Conservation (phyloP, 2,113 vertebrate species). For the Fregata magnificens region DNA sequence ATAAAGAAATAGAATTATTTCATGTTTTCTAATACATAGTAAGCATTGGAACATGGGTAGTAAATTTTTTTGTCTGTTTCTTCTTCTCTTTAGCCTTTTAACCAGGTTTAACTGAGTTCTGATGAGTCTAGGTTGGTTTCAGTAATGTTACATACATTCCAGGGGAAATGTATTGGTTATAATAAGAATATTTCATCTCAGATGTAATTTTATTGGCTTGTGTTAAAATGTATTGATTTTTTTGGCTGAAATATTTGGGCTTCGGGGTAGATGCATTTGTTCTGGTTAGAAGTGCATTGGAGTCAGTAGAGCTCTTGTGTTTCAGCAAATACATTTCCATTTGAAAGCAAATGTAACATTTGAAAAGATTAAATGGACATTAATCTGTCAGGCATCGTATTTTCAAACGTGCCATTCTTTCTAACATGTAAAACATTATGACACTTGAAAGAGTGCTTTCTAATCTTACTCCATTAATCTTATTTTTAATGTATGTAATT, state of each 20-base stretch:
- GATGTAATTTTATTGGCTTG: constrained; percentile 48
- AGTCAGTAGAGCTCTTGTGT: neutral
- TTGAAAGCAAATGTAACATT: neutral
- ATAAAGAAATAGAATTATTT: neutral
- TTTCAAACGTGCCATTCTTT: neutral
- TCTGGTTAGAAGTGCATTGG: neutral
- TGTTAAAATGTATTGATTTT: constrained; percentile 52
- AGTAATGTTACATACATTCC: neutral
- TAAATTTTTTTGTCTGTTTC: neutral
- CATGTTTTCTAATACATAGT: neutral
- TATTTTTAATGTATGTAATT: neutral
- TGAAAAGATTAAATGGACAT: neutral
- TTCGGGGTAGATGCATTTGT: neutral
- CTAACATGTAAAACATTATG: neutral
- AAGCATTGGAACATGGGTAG: neutral
- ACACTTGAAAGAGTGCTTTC: neutral
- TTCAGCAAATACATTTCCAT: neutral
- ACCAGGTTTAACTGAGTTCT: neutral
- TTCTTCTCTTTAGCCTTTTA: neutral
- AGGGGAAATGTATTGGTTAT: neutral
- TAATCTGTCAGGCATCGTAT: neutral
- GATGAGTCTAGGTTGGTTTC: neutral
- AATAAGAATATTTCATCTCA: constrained; percentile 29
- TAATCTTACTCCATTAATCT: neutral
- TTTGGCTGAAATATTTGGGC: constrained; percentile 33